phyloP scores from a whole-genome alignment of 2,888 invertebrate species.

The Microctonus hyperodae region DNA sequence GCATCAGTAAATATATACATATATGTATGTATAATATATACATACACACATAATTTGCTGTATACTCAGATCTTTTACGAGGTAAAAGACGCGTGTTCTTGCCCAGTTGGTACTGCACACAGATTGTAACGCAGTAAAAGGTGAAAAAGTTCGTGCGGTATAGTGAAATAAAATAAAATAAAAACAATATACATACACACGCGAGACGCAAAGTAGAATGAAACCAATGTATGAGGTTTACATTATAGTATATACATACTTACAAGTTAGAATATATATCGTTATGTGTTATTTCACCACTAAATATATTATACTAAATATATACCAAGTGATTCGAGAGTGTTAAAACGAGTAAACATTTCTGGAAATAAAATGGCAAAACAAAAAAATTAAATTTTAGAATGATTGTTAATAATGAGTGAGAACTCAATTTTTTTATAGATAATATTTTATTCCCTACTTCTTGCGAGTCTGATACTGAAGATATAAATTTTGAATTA shows the following conservation, averaged over 20 bases:
- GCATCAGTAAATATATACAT: background rate
- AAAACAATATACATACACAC: background rate
- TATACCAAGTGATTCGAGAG: background rate
- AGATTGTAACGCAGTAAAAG: background rate
- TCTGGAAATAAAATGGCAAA: no score
- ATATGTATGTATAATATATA: background rate
- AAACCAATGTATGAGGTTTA: conserved; percentile 7
- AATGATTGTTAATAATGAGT: no score
- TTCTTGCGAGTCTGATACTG: no score
- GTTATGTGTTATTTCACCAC: conserved; percentile 37
- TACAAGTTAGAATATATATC: background rate
- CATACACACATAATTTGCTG: conserved; percentile 1
- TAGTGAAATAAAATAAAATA: background rate
- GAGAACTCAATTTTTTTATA: no score
- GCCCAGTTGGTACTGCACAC: conserved; percentile 1
- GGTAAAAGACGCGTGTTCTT: conserved; percentile 2
- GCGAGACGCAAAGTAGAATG: background rate
- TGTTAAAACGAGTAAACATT: no score
- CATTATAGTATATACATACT: background rate
- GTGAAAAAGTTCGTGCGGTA: no score
- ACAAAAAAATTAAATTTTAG: no score
- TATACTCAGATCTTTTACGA: conserved; percentile 15
- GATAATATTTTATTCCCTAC: no score
- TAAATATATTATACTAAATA: conserved; percentile 42
- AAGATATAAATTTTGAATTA: no score